These are phyloP conservation scores for Darevskia nairensis DNA, from an alignment of 2,797 vertebrate species.

Conservation along the genomic window DNA sequence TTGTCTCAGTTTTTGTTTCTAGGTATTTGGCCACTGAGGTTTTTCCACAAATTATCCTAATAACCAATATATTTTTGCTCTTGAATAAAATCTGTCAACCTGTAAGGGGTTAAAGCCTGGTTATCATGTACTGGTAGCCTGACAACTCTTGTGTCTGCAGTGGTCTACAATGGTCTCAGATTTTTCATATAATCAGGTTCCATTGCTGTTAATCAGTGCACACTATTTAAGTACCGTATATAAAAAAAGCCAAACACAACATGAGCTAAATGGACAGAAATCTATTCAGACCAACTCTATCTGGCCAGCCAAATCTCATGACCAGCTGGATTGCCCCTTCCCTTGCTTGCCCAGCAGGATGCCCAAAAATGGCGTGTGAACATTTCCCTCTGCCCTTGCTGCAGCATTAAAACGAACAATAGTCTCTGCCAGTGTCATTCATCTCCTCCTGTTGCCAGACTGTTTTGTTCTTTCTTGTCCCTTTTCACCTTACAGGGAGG, in stretches of 20 bases:
- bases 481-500: conserved; percentile 74
- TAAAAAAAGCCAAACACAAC: conserved; percentile 58
- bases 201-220: conserved; percentile 71
- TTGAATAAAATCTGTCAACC: conserved; percentile 19
- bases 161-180: conserved; percentile 59
- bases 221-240: conserved; percentile 49
- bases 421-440: conserved; percentile 86
- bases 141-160: conserved; percentile 69
- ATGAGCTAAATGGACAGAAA: conserved; percentile 62
- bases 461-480: conserved; percentile 70
- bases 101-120: conserved; percentile 66
- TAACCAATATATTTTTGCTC: conserved; percentile 17
- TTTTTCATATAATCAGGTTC: conserved; percentile 68
- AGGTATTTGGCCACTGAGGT: conserved; percentile 13
- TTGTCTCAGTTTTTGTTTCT: conserved; percentile 24
- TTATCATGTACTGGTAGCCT: conserved; percentile 53
- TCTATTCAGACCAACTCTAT: conserved; percentile 87
- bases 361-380: conserved; percentile 93
- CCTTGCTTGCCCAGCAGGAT: conserved; percentile 91
- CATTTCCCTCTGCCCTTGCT: conserved; percentile 86
- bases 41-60: conserved; percentile 46
- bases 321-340: conserved; percentile 87
- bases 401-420: conserved; percentile 91
- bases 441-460: conserved; percentile 74
- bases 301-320: conserved; percentile 88